Percentiles rank a stretch among this genome's conserved stretches.
Conservation (phyloP, 2,888 invertebrate species). For the Pristionchus fissidentatus region DNA sequence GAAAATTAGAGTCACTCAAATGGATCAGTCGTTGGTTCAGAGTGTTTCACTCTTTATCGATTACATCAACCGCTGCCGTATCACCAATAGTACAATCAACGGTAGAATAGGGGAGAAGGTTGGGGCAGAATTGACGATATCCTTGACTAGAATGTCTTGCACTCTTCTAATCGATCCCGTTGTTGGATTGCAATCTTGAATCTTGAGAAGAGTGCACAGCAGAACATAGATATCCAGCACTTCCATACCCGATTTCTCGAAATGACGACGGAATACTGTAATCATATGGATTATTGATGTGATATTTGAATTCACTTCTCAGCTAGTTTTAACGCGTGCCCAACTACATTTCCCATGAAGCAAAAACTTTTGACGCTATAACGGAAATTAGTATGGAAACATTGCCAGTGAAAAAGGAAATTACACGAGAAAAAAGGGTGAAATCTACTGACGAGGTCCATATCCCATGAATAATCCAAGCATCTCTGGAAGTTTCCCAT, state of each 20-base stretch:
- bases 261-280: slow-evolving; percentile 60
- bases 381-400: too few relatives aligned
- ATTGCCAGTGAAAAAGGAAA: too few relatives aligned
- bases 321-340: too few relatives aligned
- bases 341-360: too few relatives aligned
- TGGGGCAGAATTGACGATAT: neutral
- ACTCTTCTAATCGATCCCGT: slow-evolving; percentile 52
- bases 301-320: neutral
- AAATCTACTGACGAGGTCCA: slow-evolving; percentile 59
- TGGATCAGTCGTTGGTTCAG: too few relatives aligned
- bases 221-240: slow-evolving; percentile 63
- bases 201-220: slow-evolving; percentile 60
- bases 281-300: neutral
- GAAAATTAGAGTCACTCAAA: too few relatives aligned
- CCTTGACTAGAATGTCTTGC: slow-evolving; percentile 36
- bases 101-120: neutral
- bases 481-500: slow-evolving; percentile 61
- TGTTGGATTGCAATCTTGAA: slow-evolving; percentile 58
- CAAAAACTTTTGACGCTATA: too few relatives aligned
- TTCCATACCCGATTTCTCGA: slow-evolving; percentile 58
- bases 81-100: too few relatives aligned
- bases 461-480: slow-evolving; percentile 62
- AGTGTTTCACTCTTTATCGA: too few relatives aligned
- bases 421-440: neutral
- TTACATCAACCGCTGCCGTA: too few relatives aligned